Percentiles rank a stretch among this genome's conserved stretches.
phyloP scores from a whole-genome alignment of 2,113 vertebrate species.

The Passer domesticus region DNA sequence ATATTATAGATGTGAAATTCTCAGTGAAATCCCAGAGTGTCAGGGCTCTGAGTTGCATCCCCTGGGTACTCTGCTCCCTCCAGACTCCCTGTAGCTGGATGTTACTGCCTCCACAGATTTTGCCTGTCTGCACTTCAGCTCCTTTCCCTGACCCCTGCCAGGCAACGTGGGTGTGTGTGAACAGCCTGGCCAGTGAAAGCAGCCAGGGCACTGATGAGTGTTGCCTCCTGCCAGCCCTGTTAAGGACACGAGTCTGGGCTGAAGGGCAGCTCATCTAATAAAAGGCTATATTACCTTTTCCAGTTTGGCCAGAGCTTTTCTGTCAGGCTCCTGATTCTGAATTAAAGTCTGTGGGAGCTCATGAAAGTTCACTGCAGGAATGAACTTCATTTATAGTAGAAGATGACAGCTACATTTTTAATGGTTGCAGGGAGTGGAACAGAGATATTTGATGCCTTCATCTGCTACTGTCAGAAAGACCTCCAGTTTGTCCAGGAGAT shows the following conservation, averaged over 20 bases:
- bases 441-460: conserved; percentile 93
- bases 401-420: background rate
- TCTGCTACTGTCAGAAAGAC: conserved; percentile 94
- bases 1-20: background rate
- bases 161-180: background rate
- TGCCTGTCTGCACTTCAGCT: background rate
- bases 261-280: background rate
- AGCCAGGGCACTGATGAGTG: background rate
- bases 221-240: background rate
- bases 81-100: background rate
- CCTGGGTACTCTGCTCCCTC: background rate
- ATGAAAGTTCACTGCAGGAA: background rate
- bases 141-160: background rate
- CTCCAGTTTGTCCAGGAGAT: conserved; percentile 93
- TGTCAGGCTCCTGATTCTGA: background rate
- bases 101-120: background rate
- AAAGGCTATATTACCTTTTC: background rate
- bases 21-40: background rate
- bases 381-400: background rate
- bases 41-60: background rate
- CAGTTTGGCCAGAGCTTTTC: background rate
- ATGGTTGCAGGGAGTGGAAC: conserved; percentile 74
- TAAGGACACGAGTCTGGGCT: background rate
- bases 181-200: background rate
- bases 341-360: background rate